Evolutionary conservation across 1,140 invertebrate genomes (phyloP).

Genomic region (Leptoteleia sp.): DNA sequence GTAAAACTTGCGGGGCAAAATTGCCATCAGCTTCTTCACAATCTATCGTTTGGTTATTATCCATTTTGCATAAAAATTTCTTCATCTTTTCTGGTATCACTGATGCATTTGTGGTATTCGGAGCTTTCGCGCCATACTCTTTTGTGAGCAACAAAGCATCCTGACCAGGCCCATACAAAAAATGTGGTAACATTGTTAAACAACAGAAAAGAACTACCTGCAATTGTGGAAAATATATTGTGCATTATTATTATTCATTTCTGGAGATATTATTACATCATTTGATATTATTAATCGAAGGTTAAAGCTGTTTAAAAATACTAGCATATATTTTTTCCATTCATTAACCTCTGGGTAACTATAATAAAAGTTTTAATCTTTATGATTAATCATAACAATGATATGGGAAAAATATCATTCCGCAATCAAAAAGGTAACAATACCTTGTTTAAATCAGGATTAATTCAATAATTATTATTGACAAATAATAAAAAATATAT

Average conservation of each 20-base stretch:
- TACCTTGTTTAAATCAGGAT: conserved; percentile 16
- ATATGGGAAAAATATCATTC: conserved; percentile 9
- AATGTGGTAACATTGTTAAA: conserved; percentile 86
- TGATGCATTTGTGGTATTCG: conserved; percentile 40
- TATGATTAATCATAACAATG: conserved; percentile 10
- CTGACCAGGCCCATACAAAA: conserved; percentile 87
- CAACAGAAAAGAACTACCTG: conserved; percentile 86
- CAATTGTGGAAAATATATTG: conserved; percentile 3
- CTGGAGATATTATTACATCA: too few species aligned
- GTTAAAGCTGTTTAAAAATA: too few species aligned
- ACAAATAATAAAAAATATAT: conserved; percentile 28
- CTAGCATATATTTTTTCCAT: too few species aligned
- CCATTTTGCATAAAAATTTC: conserved; percentile 75
- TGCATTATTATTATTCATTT: too few species aligned
- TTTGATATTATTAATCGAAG: too few species aligned
- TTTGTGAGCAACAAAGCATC: conserved; percentile 85
- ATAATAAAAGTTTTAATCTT: conserved; percentile 1
- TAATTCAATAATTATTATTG: conserved; percentile 35
- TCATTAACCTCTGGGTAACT: too few species aligned
- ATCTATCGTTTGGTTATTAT: conserved; percentile 74
- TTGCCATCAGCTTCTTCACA: conserved; percentile 83
- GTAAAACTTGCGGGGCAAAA: conserved; percentile 83
- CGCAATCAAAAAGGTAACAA: conserved; percentile 11
- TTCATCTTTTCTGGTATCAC: conserved; percentile 69
- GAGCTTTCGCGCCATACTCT: conserved; percentile 82